Conservation (phyloP, 1,140 invertebrate genomes). For the Wiebesia pumilae region DNA sequence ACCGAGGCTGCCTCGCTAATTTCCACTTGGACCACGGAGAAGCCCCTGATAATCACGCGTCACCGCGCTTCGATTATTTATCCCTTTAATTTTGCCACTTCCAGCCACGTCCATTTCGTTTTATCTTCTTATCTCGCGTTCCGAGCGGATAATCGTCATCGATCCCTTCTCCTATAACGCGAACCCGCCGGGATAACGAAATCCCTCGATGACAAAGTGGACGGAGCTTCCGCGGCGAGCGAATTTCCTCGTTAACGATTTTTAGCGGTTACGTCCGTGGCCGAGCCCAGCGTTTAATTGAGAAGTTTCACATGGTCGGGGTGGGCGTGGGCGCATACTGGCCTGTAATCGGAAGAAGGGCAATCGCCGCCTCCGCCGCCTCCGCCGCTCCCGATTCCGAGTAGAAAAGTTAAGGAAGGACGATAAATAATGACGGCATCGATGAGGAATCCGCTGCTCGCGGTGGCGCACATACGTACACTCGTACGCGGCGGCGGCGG, state of each 20-base stretch:
- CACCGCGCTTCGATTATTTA: background rate
- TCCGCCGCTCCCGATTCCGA: constrained; percentile 14
- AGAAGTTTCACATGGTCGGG: constrained; percentile 21
- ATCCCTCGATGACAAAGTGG: background rate
- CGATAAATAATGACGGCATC: constrained; percentile 48
- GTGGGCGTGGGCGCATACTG: background rate
- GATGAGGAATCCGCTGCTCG: constrained; percentile 34
- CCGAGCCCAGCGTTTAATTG: constrained; percentile 10
- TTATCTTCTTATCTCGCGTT: no score
- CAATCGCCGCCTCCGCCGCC: background rate
- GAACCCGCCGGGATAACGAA: background rate
- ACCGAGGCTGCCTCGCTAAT: background rate
- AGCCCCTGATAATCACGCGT: background rate
- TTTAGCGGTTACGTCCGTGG: background rate
- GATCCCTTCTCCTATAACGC: background rate
- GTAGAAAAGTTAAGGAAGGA: constrained; percentile 44
- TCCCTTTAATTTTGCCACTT: constrained; percentile 12
- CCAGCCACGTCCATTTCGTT: background rate
- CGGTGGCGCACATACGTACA: background rate
- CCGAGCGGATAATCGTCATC: no score
- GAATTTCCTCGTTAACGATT: constrained; percentile 5
- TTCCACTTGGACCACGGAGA: background rate
- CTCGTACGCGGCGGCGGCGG: background rate
- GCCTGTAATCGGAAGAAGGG: background rate
- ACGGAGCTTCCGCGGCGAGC: no score